Conservation (phyloP, 2,113 vertebrate genomes). For the Elachura formosa region DNA sequence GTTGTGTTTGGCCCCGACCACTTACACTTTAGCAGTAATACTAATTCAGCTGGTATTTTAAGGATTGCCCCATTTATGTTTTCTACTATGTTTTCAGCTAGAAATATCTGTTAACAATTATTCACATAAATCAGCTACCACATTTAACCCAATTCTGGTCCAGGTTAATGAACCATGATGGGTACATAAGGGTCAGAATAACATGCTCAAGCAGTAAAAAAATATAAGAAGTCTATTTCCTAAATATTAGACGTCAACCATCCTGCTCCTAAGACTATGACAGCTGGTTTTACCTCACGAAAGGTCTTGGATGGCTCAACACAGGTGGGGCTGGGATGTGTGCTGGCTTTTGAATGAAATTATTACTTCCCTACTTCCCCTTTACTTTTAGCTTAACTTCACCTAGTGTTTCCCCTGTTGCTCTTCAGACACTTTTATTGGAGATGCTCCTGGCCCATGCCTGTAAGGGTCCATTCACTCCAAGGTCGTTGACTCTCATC, state of each 20-base stretch:
- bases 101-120: neutral
- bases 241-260: neutral
- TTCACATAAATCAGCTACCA: neutral
- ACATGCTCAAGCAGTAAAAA: neutral
- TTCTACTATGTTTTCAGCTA: neutral
- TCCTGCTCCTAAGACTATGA: neutral
- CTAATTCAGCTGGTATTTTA: neutral
- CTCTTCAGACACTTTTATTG: neutral
- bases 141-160: neutral
- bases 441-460: neutral
- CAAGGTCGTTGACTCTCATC: rapidly evolving
- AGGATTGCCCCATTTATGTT: neutral
- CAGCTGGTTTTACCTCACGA: neutral
- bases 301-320: neutral
- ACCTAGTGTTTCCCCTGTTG: neutral
- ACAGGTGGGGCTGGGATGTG: neutral
- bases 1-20: neutral
- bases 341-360: neutral
- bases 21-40: neutral
- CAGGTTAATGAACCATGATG: neutral
- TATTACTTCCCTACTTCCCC: neutral
- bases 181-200: neutral
- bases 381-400: neutral
- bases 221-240: no score
- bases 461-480: neutral